These are phyloP conservation scores for Hyperoplus immaculatus DNA, from an alignment of 2,797 vertebrate species.

Conservation along the genomic window DNA sequence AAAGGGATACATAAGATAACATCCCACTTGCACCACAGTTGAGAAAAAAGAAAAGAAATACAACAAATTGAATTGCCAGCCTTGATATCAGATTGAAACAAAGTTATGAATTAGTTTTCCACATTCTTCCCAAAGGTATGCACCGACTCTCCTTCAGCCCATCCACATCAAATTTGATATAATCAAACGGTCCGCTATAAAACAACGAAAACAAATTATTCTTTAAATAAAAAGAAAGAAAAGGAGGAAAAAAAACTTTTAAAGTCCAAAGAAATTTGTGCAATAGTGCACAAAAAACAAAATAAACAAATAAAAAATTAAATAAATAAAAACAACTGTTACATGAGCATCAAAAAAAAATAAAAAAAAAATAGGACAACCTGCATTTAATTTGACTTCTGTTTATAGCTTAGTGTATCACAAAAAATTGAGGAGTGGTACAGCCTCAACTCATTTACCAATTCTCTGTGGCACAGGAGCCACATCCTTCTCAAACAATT, in stretches of 20 bases:
- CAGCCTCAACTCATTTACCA: slow-evolving; percentile 36
- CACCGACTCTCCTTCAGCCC: slow-evolving; percentile 70
- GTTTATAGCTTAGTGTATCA: slow-evolving; percentile 48
- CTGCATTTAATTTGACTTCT: slow-evolving; percentile 47
- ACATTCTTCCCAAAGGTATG: slow-evolving; percentile 71
- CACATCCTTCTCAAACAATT: slow-evolving; percentile 17
- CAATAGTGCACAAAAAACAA: slow-evolving; percentile 78
- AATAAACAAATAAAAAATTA: slow-evolving; percentile 51
- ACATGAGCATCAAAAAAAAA: slow-evolving; percentile 48
- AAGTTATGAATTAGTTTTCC: slow-evolving; percentile 74
- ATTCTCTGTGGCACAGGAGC: slow-evolving; percentile 44
- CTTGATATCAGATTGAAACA: slow-evolving; percentile 75
- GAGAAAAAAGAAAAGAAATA: slow-evolving; percentile 64
- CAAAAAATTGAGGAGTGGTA: slow-evolving; percentile 41
- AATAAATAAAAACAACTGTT: slow-evolving; percentile 53
- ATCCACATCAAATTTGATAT: slow-evolving; percentile 69
- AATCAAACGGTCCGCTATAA: slow-evolving; percentile 83
- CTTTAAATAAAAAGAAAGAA: slow-evolving; percentile 87
- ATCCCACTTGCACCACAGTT: slow-evolving; percentile 85
- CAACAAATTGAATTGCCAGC: slow-evolving; percentile 72
- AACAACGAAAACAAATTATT: slow-evolving; percentile 84
- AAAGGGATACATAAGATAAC: slow-evolving; percentile 82
- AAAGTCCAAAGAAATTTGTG: slow-evolving; percentile 88
- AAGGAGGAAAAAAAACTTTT: slow-evolving; percentile 83
- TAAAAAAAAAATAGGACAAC: slow-evolving; percentile 52